Evolutionary conservation across 2,797 vertebrate genomes (phyloP), one percentile per base, ranked within the genome.

Genomic region (Crenuchus spilurus): DNA sequence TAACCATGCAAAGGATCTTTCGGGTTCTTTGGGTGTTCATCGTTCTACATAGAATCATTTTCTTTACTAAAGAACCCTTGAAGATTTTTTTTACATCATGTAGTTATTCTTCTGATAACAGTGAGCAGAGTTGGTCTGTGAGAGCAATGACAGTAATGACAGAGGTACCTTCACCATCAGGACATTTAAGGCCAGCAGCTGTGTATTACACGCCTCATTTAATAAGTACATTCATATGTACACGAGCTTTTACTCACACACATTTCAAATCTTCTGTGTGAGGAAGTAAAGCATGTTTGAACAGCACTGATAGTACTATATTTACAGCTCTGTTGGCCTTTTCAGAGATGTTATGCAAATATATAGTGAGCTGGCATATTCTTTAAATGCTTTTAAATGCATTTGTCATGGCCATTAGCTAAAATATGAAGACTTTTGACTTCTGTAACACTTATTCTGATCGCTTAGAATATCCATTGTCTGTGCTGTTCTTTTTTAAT

Each of bases 91-190:
- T 42, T 42, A 42, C 4, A 42, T 42, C 41, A 54, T 4, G 7
- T 1, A 13, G 28, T 18, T 49, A 0, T 18, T 31, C 13, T 57
- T 57, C 7, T 52, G 24, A 42, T 8, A 20, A 10, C 9, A 54
- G 18, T 26, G 20, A 4, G 1, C 9, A 39, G 10, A n/a, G 5
- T 35, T 42, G 18, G 18, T 4, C 49, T 16, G 16, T 14, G 13
- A 28, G 6, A 41, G 20, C 57, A 6, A 39, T 35, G 2, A 44
- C 31, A 26, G 41, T 58, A 30, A 22, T 26, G 60, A 46, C 31
- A 57, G 26, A 46, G 65, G 55, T 73, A 46, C 62, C 61, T 57
- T 35, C 13, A 46, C 39, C 7, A 46, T 41, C 62, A 39, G 24
- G 28, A 39, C 18, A 24, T 18, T 35, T 14, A 20, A 66, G 33